Percentiles rank a stretch among this genome's conserved stretches.
Conservation (phyloP, 1,140 invertebrate species). For the Frieseomelitta varia region DNA sequence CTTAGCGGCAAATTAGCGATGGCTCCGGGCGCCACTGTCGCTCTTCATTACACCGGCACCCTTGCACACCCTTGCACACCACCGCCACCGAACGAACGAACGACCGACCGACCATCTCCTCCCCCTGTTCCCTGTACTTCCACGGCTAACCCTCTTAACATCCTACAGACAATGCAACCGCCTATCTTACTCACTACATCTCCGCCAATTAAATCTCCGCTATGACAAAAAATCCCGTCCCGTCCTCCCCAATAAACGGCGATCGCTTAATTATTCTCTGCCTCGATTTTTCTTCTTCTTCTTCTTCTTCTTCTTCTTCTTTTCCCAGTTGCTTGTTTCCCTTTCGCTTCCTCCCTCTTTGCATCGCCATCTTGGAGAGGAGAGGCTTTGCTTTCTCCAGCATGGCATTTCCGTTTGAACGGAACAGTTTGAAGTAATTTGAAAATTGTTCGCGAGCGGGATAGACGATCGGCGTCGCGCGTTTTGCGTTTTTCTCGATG, state of each 20-base stretch:
- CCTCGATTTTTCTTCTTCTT: background rate
- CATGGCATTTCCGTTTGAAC: background rate
- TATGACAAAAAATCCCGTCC: constrained; percentile 41
- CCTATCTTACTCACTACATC: constrained; percentile 48
- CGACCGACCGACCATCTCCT: constrained; percentile 15
- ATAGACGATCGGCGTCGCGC: constrained; percentile 4
- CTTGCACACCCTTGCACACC: constrained; percentile 5
- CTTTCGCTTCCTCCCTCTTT: background rate
- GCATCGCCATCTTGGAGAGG: background rate
- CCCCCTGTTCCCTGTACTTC: background rate
- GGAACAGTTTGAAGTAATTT: background rate
- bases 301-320: no score
- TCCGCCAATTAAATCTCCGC: constrained; percentile 53
- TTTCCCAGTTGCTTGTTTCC: no score
- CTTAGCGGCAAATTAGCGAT: constrained; percentile 73
- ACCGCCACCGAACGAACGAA: background rate
- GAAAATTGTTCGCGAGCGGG: background rate
- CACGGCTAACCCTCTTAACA: constrained; percentile 62
- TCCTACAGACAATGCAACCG: constrained; percentile 62
- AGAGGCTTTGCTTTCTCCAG: background rate
- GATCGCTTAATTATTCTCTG: constrained; percentile 31
- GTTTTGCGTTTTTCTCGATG: constrained; percentile 3
- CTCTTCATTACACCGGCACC: constrained; percentile 71
- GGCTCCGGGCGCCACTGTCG: constrained; percentile 65
- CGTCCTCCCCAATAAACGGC: background rate